A percentile compares a stretch with the other conserved stretches of the same genome.
Conservation (phyloP, 2,797 vertebrate genomes). For the Acanthurus leucopareius region DNA sequence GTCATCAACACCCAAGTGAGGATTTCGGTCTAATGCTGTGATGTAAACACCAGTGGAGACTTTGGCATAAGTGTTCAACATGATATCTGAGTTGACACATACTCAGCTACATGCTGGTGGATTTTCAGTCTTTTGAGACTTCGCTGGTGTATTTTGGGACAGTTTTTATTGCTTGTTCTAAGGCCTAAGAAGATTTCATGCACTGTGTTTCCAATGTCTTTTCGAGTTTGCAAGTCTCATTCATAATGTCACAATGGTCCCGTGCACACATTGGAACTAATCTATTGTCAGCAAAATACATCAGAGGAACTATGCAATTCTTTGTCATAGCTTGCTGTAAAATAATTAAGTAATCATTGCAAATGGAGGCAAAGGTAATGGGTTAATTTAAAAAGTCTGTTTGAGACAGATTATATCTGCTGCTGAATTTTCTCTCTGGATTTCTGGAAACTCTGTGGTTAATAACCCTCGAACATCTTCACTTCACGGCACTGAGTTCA, state of each 20-base stretch:
- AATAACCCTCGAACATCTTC: constrained; percentile 35
- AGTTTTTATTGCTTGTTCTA: constrained; percentile 6
- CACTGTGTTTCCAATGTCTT: constrained; percentile 5
- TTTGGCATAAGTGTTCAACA: neutral
- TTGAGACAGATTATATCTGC: constrained; percentile 25
- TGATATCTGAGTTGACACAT: constrained; percentile 39
- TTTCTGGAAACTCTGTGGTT: constrained; percentile 22
- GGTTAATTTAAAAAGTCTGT: constrained; percentile 20
- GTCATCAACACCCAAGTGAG: constrained; percentile 52
- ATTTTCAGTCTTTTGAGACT: constrained; percentile 21
- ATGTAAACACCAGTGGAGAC: constrained; percentile 40
- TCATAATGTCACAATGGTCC: constrained; percentile 4
- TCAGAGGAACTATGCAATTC: constrained; percentile 5
- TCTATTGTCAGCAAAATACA: constrained; percentile 11
- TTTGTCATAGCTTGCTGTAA: constrained; percentile 11
- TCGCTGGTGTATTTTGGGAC: constrained; percentile 17
- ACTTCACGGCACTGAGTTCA: constrained; percentile 33
- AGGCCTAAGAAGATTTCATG: constrained; percentile 24
- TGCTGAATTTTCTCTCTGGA: constrained; percentile 1
- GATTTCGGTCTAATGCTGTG: constrained; percentile 44
- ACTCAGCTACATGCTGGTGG: constrained; percentile 22
- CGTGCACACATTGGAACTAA: constrained; percentile 3
- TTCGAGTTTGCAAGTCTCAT: constrained; percentile 1
- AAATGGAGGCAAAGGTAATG: constrained; percentile 1
- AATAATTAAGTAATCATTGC: constrained; percentile 6